Base-by-base conservation (phyloP, 2,888 invertebrate species). In the Diploptera punctata region DNA sequence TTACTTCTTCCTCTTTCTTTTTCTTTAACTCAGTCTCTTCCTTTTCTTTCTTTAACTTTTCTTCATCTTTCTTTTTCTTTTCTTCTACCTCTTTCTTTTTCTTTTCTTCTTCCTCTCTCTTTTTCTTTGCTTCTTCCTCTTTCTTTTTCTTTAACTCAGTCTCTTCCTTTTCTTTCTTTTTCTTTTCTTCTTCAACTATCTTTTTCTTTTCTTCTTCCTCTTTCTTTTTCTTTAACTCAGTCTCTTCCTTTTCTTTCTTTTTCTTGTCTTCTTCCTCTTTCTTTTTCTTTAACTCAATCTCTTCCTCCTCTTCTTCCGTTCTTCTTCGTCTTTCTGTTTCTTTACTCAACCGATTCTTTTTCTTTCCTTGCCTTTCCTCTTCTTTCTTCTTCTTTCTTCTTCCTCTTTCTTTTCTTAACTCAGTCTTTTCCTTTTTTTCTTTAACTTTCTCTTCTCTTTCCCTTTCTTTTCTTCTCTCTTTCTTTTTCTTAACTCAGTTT, bases 381-480 rank as follows among this genome's bases (percentile, higher is more conserved):
- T 68, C 57, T 29, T 71, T 62, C 16, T 70, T 49, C 38, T 52
- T 29, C 19, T 3, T 13, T 16, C 29, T 44, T 47, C 44, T 5
- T 44, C 29, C 33, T 44, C 77, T 75, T 61, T 71, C 68, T 31
- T 70, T 67, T 19, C 73, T 68, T 49, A 61, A 68, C 60, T 76
- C 74, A 18, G 70, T 68, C 24, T 71, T 76, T 47, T 54, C 72
- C 44, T 71, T 76, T 29, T 76, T 65, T 31, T 76, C 75, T 60
- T 74, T 74, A 60, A 73, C 52, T 72, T 76, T 72, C 68, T 72
- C 75, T 29, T 70, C 67, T 21, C 47, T 81, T 75, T 77, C 82
- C 44, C 81, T 80, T 77, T 81, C 81, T 33, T 80, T 79, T 72
- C 82, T 79, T 80, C 47, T 80, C 31, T 43, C 71, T 72, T 68